Percentiles rank a stretch among this genome's conserved stretches.
phyloP scores from a whole-genome alignment of 2,888 invertebrate species.

The Oscheius sp. region DNA sequence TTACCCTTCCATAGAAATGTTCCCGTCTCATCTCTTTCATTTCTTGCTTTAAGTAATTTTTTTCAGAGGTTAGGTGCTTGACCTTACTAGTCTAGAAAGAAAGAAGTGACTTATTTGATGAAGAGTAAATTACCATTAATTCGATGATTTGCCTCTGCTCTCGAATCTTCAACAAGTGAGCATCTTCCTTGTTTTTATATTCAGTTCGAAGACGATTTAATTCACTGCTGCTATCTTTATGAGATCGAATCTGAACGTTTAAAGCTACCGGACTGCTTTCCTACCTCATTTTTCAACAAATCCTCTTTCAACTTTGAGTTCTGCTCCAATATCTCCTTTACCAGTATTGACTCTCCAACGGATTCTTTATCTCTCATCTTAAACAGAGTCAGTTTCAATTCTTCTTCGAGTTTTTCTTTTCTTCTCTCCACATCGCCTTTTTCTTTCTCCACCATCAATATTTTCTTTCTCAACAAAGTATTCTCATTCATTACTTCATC shows the following conservation, averaged over 20 bases:
- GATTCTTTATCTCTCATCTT: conserved; percentile 1
- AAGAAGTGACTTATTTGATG: not conserved
- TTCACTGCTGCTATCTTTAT: not conserved
- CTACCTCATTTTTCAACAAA: not conserved
- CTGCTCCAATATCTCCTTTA: conserved; percentile 5
- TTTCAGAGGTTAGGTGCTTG: not conserved
- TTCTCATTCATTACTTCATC: not conserved
- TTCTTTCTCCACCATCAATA: conserved; percentile 7
- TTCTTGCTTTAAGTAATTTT: conserved; percentile 1
- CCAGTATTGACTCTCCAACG: not conserved
- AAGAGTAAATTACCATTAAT: conserved; percentile 1
- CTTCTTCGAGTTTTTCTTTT: conserved; percentile 10
- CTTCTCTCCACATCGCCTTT: not conserved
- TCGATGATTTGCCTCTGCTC: conserved; percentile 28
- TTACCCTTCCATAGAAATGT: not conserved
- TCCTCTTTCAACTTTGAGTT: conserved; percentile 16
- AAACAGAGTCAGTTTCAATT: conserved; percentile 9
- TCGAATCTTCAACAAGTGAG: conserved; percentile 1
- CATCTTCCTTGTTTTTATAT: conserved; percentile 1
- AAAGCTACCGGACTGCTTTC: not conserved
- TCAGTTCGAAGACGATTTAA: not conserved
- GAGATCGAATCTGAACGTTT: conserved; percentile 4
- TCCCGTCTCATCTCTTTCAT: conserved; percentile 5
- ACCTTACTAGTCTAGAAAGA: not conserved
- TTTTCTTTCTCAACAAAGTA: not conserved